Evolutionary conservation across 2,113 vertebrate genomes (phyloP).

Genomic region (Trinectes maculatus): DNA sequence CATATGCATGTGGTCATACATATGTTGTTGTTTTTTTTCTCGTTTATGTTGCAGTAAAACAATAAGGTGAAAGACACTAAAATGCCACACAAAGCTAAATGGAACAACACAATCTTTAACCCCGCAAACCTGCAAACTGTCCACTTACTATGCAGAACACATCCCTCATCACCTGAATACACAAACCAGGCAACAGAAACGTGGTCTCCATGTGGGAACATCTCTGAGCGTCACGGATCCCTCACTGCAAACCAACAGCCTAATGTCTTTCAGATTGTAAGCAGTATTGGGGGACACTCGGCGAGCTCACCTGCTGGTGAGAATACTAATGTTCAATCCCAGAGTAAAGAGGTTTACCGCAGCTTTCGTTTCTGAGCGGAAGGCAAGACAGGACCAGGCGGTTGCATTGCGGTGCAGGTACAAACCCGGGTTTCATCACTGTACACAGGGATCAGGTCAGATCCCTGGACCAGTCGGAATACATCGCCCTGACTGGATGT

Average conservation of each 20-base stretch:
- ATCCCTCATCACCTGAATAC: constrained; percentile 3
- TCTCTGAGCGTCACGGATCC: constrained; percentile 3
- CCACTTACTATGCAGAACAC: background rate
- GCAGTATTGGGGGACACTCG: constrained; percentile 8
- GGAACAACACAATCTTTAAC: background rate
- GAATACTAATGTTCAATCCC: constrained; percentile 54
- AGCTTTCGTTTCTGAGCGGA: constrained; percentile 37
- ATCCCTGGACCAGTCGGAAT: constrained; percentile 43
- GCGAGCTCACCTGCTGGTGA: constrained; percentile 1
- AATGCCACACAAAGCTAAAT: background rate
- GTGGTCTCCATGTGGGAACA: constrained; percentile 8
- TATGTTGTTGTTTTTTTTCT: background rate
- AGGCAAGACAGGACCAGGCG: constrained; percentile 42
- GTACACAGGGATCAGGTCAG: constrained; percentile 59
- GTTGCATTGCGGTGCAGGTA: constrained; percentile 50
- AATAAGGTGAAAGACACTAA: background rate
- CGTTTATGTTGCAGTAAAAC: too few species aligned
- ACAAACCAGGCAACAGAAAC: background rate
- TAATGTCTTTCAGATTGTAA: constrained; percentile 28
- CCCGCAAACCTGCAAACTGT: background rate
- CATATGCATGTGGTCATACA: constrained; percentile 39
- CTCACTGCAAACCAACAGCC: constrained; percentile 30
- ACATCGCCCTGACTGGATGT: constrained; percentile 43
- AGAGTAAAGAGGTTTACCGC: constrained; percentile 50
- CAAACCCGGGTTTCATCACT: constrained; percentile 55